phyloP scores from a whole-genome alignment of 53 echinoderm and acorn worm genomes.

The Holothuria leucospilota region DNA sequence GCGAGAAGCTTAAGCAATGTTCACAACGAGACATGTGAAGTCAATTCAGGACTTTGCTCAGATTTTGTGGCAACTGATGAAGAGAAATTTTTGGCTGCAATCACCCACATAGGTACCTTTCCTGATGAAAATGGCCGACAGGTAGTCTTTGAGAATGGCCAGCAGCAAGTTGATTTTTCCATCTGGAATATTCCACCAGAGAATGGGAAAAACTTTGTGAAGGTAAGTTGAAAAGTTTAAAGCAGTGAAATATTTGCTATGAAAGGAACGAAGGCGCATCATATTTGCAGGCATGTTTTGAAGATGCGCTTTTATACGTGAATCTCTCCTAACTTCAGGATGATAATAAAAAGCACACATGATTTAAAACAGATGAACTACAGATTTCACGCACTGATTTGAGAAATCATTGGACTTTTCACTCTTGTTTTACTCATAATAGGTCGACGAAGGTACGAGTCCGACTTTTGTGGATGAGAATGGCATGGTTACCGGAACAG shows the following conservation, averaged over 20 bases:
- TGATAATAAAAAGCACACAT: too few species aligned
- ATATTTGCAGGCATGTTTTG: too few species aligned
- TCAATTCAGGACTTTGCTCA: neutral
- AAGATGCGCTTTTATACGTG: too few species aligned
- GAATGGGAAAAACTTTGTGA: neutral
- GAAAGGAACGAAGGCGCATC: neutral
- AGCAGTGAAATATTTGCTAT: too few species aligned
- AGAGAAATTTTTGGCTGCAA: neutral
- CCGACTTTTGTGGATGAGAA: constrained; percentile 13
- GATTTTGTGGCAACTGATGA: neutral
- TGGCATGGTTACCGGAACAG: neutral
- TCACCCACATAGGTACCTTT: neutral
- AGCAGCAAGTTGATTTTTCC: neutral
- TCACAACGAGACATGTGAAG: neutral
- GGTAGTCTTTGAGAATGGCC: constrained; percentile 18
- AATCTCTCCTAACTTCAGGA: too few species aligned
- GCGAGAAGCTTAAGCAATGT: constrained; percentile 19
- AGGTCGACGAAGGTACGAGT: neutral
- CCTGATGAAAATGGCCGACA: neutral
- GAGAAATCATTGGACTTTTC: too few species aligned
- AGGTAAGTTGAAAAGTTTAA: neutral
- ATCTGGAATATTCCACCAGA: constrained; percentile 11
- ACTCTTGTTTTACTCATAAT: too few species aligned
- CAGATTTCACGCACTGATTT: too few species aligned
- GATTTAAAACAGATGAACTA: too few species aligned